A percentile compares a stretch with the other conserved stretches of the same genome.
Evolutionary conservation across 1,140 invertebrate genomes (phyloP).

Genomic region (Aradophagus sp.): DNA sequence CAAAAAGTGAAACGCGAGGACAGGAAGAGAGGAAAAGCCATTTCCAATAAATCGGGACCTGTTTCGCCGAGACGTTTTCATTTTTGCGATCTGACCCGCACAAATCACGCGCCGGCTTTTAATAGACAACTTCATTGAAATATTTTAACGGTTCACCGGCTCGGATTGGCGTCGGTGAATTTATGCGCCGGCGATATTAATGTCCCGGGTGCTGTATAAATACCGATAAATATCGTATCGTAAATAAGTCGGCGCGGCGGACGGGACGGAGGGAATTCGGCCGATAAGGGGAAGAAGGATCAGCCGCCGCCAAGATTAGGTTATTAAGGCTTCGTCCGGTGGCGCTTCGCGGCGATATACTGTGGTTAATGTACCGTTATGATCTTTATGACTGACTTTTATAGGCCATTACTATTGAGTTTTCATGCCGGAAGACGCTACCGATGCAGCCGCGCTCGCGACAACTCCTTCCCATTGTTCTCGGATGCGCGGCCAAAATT

Average conservation of each 20-base stretch:
- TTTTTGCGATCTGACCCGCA: constrained; percentile 24
- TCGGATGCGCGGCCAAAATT: constrained; percentile 1
- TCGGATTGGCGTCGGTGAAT: constrained; percentile 30
- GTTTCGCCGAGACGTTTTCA: constrained; percentile 25
- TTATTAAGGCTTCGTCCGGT: constrained; percentile 59
- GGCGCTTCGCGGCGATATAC: constrained; percentile 55
- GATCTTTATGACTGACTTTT: constrained; percentile 70
- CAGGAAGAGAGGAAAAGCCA: constrained; percentile 1
- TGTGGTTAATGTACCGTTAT: constrained; percentile 72
- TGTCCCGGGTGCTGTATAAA: constrained; percentile 49
- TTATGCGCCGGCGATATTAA: constrained; percentile 48
- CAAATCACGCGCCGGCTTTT: constrained; percentile 34
- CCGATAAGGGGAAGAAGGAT: constrained; percentile 56
- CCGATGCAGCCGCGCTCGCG: constrained; percentile 17
- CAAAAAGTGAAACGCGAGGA: background rate
- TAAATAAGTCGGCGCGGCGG: constrained; percentile 49
- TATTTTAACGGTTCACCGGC: constrained; percentile 45
- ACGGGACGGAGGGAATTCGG: constrained; percentile 29
- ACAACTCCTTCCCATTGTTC: constrained; percentile 42
- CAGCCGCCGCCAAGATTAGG: constrained; percentile 55
- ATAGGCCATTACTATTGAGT: constrained; percentile 69
- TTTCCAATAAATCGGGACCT: constrained; percentile 24
- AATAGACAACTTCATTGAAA: constrained; percentile 56
- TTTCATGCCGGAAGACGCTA: constrained; percentile 58
- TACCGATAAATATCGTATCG: constrained; percentile 56